Conservation (phyloP, 2,888 invertebrate species). For the Tuta absoluta region DNA sequence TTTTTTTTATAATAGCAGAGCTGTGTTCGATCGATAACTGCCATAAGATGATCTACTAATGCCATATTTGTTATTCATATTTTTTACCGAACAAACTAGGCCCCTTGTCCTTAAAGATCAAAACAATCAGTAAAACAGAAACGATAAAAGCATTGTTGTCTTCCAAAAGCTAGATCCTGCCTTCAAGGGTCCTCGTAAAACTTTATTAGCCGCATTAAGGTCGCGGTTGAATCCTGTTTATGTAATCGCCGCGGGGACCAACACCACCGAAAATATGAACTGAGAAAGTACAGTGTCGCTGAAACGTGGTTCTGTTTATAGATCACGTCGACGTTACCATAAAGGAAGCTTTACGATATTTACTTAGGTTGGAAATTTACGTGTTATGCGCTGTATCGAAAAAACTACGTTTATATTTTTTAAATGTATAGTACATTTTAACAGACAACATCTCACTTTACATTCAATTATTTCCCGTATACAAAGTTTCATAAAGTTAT, state of each 20-base stretch:
- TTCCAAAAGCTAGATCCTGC: constrained; percentile 67
- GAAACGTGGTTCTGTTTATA: background rate
- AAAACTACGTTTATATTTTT: too few species aligned
- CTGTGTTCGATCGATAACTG: too few species aligned
- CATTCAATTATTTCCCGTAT: too few species aligned
- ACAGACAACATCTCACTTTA: too few species aligned
- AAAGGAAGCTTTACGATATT: background rate
- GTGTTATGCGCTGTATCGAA: background rate
- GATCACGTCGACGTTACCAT: background rate
- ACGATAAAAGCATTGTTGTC: constrained; percentile 80
- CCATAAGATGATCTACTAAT: too few species aligned
- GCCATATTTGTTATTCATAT: too few species aligned
- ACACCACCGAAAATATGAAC: constrained; percentile 78
- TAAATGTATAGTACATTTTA: too few species aligned
- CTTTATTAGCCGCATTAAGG: constrained; percentile 81
- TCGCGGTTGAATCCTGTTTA: constrained; percentile 81
- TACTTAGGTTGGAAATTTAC: background rate
- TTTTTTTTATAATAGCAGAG: too few species aligned
- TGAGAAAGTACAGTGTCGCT: constrained; percentile 65
- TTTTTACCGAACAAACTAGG: too few species aligned
- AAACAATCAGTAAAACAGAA: constrained; percentile 59
- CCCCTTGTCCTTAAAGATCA: too few species aligned
- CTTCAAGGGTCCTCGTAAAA: constrained; percentile 80
- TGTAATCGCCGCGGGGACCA: constrained; percentile 79
- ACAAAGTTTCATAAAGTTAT: too few species aligned